phyloP scores from a whole-genome alignment of 2,797 vertebrate species.

The Acanthurus lineatus region DNA sequence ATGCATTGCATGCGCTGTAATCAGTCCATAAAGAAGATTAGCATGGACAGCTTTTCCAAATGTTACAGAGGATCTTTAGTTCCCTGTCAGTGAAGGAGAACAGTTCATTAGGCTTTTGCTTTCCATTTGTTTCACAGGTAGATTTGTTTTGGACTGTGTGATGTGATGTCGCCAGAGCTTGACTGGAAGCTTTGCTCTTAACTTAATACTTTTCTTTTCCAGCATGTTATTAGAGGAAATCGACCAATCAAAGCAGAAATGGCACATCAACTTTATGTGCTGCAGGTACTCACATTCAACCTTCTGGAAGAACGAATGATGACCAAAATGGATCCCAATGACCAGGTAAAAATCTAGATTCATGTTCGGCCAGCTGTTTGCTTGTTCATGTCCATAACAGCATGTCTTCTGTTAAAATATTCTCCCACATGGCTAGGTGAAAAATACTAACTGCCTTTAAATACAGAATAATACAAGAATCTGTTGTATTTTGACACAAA shows the following conservation, averaged over 20 bases:
- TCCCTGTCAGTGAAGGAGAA: background rate
- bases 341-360: slow-evolving; percentile 86
- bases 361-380: no score
- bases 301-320: slow-evolving; percentile 99
- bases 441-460: background rate
- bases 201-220: slow-evolving; percentile 16
- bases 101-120: background rate
- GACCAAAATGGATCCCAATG: slow-evolving; percentile 99
- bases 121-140: background rate
- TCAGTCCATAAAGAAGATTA: background rate
- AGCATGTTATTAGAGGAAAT: slow-evolving; percentile 98
- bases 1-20: background rate
- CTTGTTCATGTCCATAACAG: no score
- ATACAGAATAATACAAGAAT: background rate
- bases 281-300: slow-evolving; percentile 98
- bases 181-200: background rate
- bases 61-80: background rate
- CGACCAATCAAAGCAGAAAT: slow-evolving; percentile 99
- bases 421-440: background rate
- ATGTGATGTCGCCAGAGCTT: background rate
- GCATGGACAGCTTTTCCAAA: background rate
- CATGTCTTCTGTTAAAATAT: background rate
- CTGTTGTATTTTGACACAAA: slow-evolving; percentile 10
- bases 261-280: slow-evolving; percentile 98
- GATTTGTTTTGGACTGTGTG: slow-evolving; percentile 5